These are phyloP conservation scores for Danio kyathit DNA, from an alignment of 2,797 vertebrate genomes.

Conservation along the genomic window DNA sequence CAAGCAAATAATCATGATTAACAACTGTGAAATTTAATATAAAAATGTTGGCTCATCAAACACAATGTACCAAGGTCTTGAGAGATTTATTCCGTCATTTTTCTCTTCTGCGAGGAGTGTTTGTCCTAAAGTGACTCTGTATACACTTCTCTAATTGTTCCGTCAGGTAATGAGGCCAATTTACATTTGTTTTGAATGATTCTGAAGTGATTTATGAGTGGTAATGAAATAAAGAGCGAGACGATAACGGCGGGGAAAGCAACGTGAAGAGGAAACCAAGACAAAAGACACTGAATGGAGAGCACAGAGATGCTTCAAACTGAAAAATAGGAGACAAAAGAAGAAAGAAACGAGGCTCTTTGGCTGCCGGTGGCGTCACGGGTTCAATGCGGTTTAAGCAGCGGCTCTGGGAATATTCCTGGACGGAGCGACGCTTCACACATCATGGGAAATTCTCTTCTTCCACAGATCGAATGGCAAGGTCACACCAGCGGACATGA, in stretches of 20 bases:
- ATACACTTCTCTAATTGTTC: constrained; percentile 25
- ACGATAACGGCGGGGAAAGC: background rate
- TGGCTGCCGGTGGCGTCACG: constrained; percentile 1
- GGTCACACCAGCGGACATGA: constrained; percentile 42
- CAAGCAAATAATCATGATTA: background rate
- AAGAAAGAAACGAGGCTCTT: constrained; percentile 2
- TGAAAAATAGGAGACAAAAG: constrained; percentile 10
- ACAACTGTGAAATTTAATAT: background rate
- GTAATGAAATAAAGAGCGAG: constrained; percentile 19
- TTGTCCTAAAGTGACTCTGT: constrained; percentile 12
- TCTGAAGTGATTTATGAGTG: constrained; percentile 18
- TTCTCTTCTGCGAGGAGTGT: background rate
- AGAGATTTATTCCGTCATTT: background rate
- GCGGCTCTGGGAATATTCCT: background rate
- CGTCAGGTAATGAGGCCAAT: constrained; percentile 49
- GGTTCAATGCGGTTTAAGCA: constrained; percentile 1
- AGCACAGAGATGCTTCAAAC: constrained; percentile 16
- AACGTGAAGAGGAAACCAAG: background rate
- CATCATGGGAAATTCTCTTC: constrained; percentile 4
- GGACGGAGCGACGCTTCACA: constrained; percentile 1
- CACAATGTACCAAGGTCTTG: background rate
- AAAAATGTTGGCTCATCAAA: background rate
- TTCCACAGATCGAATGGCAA: constrained; percentile 49
- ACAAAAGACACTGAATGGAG: constrained; percentile 16
- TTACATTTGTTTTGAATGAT: constrained; percentile 34